Evolutionary conservation across 53 echinoderm and acorn worm species (phyloP).

Genomic region (Hippasteria phrygiana): DNA sequence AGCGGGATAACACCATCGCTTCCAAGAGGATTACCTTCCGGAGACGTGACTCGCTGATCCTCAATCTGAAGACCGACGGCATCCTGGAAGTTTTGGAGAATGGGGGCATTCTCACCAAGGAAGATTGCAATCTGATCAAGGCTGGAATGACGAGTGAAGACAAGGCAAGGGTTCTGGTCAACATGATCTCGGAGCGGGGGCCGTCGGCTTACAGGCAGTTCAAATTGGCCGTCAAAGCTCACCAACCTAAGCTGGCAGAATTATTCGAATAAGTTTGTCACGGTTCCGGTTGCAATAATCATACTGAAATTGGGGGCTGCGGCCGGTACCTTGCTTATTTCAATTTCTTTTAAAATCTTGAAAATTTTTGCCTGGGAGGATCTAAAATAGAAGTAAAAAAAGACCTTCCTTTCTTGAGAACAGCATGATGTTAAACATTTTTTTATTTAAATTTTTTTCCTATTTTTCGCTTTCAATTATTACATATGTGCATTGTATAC

Average conservation of each 20-base stretch:
- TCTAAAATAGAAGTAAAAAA: background rate
- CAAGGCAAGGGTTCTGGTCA: slow-evolving; percentile 83
- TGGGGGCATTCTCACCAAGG: slow-evolving; percentile 73
- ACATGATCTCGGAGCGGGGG: slow-evolving; percentile 76
- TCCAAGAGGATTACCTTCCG: slow-evolving; percentile 54
- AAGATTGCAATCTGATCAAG: slow-evolving; percentile 77
- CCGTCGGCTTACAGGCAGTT: slow-evolving; percentile 83
- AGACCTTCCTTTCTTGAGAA: background rate
- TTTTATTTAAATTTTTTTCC: too few species aligned
- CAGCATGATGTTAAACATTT: too few species aligned
- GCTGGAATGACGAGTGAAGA: slow-evolving; percentile 75
- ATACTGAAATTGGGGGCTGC: too few species aligned
- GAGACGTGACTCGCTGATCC: slow-evolving; percentile 77
- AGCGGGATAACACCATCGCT: slow-evolving; percentile 9
- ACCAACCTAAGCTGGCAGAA: slow-evolving; percentile 81
- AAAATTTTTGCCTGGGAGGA: background rate
- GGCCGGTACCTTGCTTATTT: too few species aligned
- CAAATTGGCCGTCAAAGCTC: slow-evolving; percentile 70
- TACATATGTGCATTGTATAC: too few species aligned
- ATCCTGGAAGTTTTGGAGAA: slow-evolving; percentile 70
- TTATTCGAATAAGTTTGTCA: slow-evolving; percentile 76
- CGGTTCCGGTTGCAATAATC: too few species aligned
- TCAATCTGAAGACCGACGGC: slow-evolving; percentile 80
- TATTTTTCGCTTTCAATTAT: too few species aligned
- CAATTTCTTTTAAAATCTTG: too few species aligned